Conservation (phyloP, 2,797 vertebrate genomes). For the Xyrichtys novacula region DNA sequence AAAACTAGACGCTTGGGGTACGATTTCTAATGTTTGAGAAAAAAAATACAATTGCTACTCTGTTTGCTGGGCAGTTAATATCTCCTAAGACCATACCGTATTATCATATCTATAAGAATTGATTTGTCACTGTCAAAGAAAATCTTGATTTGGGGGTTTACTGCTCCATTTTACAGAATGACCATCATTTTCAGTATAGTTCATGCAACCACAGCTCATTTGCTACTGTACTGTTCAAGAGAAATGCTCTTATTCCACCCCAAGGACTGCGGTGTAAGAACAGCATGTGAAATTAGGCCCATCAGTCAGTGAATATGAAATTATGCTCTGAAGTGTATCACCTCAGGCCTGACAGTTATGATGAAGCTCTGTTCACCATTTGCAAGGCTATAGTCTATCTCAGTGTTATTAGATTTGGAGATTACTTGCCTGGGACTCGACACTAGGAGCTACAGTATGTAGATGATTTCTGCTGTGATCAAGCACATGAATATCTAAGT, state of each 20-base stretch:
- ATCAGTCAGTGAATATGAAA: conserved; percentile 41
- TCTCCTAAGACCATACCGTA: neutral
- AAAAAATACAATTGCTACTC: too few relatives aligned
- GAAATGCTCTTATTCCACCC: conserved; percentile 9
- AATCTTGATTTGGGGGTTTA: conserved; percentile 3
- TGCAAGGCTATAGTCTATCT: conserved; percentile 54
- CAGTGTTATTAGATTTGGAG: conserved; percentile 69
- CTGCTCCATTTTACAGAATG: neutral
- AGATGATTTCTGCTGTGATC: conserved; percentile 67
- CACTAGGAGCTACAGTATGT: conserved; percentile 43
- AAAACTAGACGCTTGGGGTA: too few relatives aligned
- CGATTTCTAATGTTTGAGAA: too few relatives aligned
- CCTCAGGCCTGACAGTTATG: conserved; percentile 39
- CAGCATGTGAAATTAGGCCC: conserved; percentile 37
- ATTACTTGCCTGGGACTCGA: conserved; percentile 65
- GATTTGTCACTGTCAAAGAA: neutral
- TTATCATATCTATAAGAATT: neutral
- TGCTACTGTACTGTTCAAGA: neutral
- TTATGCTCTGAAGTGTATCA: conserved; percentile 33
- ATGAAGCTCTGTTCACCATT: conserved; percentile 46
- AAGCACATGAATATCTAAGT: conserved; percentile 52
- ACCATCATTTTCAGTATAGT: neutral
- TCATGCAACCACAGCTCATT: neutral
- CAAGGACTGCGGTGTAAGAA: neutral
- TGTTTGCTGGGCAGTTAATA: too few relatives aligned